Conservation (phyloP, 2,888 invertebrate genomes). For the Monochamus alternatus region DNA sequence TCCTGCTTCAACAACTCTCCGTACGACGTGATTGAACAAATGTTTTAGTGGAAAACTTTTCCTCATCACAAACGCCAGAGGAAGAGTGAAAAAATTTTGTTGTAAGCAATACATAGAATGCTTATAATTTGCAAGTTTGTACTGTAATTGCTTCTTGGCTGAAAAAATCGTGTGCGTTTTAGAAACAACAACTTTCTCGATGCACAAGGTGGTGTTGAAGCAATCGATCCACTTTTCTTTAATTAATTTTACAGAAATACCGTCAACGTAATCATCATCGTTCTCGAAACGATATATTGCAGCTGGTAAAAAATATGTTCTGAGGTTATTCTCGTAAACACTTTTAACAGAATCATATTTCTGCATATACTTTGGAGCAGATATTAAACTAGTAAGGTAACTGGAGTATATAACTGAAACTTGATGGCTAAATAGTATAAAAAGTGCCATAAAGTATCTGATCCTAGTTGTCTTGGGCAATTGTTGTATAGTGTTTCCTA, state of each 20-base stretch:
- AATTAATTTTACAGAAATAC: constrained; percentile 3
- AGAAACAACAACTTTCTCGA: background rate
- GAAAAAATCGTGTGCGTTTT: background rate
- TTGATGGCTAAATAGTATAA: constrained; percentile 29
- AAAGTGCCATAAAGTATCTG: constrained; percentile 37
- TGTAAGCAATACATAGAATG: background rate
- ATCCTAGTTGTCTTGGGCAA: constrained; percentile 29
- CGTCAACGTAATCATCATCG: background rate
- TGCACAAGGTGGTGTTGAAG: background rate
- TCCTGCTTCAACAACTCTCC: background rate
- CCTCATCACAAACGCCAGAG: background rate
- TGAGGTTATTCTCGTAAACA: constrained; percentile 41
- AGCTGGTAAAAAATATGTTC: constrained; percentile 5
- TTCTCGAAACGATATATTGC: background rate
- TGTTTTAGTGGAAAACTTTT: background rate
- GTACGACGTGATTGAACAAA: background rate
- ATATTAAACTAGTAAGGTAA: constrained; percentile 31
- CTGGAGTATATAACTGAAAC: constrained; percentile 23
- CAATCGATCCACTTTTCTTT: constrained; percentile 9
- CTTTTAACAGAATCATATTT: constrained; percentile 35
- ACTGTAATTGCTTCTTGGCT: background rate
- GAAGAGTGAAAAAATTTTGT: background rate
- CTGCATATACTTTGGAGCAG: constrained; percentile 26
- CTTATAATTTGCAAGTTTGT: background rate
- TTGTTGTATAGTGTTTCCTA: constrained; percentile 13